Conservation (phyloP, 2,113 vertebrate genomes). For the Acrocephalus kingi region DNA sequence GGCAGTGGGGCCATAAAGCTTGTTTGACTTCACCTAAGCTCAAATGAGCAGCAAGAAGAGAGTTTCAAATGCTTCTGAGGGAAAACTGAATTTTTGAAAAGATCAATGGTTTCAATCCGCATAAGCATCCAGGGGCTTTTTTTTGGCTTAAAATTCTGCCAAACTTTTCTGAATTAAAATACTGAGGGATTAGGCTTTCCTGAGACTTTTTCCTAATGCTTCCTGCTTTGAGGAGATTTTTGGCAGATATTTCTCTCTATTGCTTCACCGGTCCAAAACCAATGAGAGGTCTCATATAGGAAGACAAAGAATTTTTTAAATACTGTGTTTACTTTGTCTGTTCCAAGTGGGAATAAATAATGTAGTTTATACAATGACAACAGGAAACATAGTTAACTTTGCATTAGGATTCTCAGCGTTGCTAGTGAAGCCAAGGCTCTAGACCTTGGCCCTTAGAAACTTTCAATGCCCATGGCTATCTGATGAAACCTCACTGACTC, state of each 20-base stretch:
- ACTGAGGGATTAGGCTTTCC: slow-evolving; percentile 39
- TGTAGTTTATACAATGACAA: not conserved
- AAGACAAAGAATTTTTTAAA: slow-evolving; percentile 1
- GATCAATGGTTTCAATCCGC: not conserved
- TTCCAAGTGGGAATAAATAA: slow-evolving; percentile 8
- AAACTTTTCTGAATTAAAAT: slow-evolving; percentile 20
- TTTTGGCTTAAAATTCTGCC: not conserved
- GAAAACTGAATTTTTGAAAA: not conserved
- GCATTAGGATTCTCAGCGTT: not conserved
- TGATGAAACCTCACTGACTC: not conserved
- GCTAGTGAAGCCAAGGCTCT: not conserved
- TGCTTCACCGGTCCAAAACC: not conserved
- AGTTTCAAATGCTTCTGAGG: not conserved
- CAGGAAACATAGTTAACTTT: not conserved
- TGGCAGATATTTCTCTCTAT: not conserved
- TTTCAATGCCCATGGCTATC: not conserved
- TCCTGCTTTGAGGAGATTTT: slow-evolving; percentile 4
- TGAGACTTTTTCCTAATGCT: slow-evolving; percentile 18
- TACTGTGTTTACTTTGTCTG: not conserved
- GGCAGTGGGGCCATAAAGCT: not conserved
- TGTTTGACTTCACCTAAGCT: not conserved
- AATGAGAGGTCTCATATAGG: not conserved
- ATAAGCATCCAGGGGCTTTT: not conserved
- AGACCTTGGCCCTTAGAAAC: not conserved
- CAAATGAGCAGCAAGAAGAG: not conserved